Conservation (phyloP, 2,888 invertebrate species). For the Furcula furcula region DNA sequence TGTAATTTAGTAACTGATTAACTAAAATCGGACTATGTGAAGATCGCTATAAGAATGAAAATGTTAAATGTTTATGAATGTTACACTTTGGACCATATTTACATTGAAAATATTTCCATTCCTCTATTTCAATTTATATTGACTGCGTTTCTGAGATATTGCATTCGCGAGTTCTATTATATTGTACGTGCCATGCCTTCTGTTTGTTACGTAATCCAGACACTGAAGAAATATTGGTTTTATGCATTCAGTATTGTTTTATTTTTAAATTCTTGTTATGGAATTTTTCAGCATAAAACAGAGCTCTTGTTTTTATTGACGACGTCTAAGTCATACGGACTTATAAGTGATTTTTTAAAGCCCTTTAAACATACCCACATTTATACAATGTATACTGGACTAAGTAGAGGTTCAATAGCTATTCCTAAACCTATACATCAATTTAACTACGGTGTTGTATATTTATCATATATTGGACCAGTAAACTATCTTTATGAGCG, state of each 20-base stretch:
- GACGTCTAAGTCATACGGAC: too few relatives aligned
- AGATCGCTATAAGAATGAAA: too few relatives aligned
- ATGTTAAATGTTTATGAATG: too few relatives aligned
- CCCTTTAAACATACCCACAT: too few relatives aligned
- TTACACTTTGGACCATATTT: too few relatives aligned
- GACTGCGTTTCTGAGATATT: not conserved
- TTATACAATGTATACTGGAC: too few relatives aligned
- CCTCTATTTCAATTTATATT: not conserved
- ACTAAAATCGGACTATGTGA: not conserved
- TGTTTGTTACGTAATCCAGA: not conserved
- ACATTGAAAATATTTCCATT: too few relatives aligned
- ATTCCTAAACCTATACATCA: not conserved
- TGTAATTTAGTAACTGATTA: not conserved
- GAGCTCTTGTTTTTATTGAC: too few relatives aligned
- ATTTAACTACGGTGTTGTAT: not conserved
- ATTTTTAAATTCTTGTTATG: too few relatives aligned
- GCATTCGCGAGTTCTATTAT: slow-evolving; percentile 1
- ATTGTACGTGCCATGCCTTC: not conserved
- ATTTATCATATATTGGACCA: not conserved
- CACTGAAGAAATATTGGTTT: not conserved
- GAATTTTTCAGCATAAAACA: too few relatives aligned
- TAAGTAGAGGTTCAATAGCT: too few relatives aligned
- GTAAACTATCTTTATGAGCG: slow-evolving; percentile 1
- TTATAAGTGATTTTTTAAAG: too few relatives aligned
- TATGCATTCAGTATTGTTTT: not conserved